These are phyloP conservation scores for Aurelia sp. DNA, from an alignment of 30 jellyfish, hydroid and myxozoan species.

Conservation along the genomic window DNA sequence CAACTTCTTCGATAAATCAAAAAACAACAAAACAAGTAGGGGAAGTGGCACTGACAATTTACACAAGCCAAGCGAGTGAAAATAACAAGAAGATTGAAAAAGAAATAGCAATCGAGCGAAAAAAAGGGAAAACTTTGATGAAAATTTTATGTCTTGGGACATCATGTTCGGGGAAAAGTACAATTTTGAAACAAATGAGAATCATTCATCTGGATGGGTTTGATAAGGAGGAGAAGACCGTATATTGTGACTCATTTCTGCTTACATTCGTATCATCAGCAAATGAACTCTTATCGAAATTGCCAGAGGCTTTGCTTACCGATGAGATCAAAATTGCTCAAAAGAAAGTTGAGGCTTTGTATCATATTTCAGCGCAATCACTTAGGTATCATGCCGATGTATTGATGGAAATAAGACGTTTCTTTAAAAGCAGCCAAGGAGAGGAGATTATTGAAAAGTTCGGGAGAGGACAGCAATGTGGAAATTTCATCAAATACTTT, in stretches of 20 bases:
- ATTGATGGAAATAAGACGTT: background rate
- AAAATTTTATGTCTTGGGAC: constrained; percentile 63
- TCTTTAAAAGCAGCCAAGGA: constrained; percentile 32
- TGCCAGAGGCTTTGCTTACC: constrained; percentile 12
- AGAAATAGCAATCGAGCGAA: constrained; percentile 33
- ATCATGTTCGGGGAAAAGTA: constrained; percentile 61
- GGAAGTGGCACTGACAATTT: background rate
- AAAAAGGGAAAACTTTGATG: constrained; percentile 27
- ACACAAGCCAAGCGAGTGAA: background rate
- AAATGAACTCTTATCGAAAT: constrained; percentile 27
- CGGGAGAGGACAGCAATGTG: constrained; percentile 34
- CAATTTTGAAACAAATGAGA: constrained; percentile 64
- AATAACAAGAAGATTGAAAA: constrained; percentile 24
- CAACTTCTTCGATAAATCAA: too few relatives aligned
- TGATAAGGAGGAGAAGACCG: constrained; percentile 26
- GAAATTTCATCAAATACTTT: constrained; percentile 18
- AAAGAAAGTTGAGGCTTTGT: background rate
- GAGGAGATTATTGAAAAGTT: background rate
- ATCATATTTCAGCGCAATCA: background rate
- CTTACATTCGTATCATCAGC: constrained; percentile 29
- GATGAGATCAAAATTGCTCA: background rate
- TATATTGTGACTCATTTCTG: constrained; percentile 37
- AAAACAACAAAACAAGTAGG: too few relatives aligned
- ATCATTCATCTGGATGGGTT: constrained; percentile 58
- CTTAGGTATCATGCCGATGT: constrained; percentile 15